Evolutionary conservation across 2,797 vertebrate species (phyloP), one percentile per base, ranked within the genome.

Genomic region (Pangasius djambal): DNA sequence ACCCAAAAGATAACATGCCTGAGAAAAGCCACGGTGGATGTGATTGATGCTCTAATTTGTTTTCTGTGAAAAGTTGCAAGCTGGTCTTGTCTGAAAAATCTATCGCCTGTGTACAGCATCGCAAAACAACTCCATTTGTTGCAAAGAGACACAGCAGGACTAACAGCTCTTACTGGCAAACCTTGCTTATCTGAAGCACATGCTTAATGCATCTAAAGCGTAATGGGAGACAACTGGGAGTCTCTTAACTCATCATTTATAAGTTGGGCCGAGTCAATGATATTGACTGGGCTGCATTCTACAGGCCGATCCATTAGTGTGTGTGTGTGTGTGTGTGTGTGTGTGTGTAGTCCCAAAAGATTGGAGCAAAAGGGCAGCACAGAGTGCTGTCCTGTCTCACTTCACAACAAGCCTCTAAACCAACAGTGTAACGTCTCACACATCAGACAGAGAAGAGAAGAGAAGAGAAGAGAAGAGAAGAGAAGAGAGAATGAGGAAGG

Each of bases 321-420:
- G 55, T 65, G 74, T 57, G 77, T 79, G 77, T 81, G 78, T 59
- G 79, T 82, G n/a, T 74, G 37, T 67, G 84, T 89, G 87, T 88
- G 77, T 88, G 88, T 88, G 79, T 83, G 79, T 63, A 83, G 34
- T 72, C 69, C 69, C 69, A 37, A 83, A 37, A 87, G 90, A 69
- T 20, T 8, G 15, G 16, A 70, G 67, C 70, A 37, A 83, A 86
- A 86, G 65, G 48, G 69, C 44, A 57, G 48, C 59, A 63, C 74
- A 55, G 20, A 13, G 37, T 83, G 16, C 79, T 59, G 12, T 75
- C 83, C 63, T 91, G 86, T 91, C 87, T 5, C 83, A 89, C 88
- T 94, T 95, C 94, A 94, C 95, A 95, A 96, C 95, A 95, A 94
- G 94, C 92, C 91, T 90, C 92, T 90, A 94, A 93, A 93, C 92